A percentile compares a stretch with the other conserved stretches of the same genome.
Conservation (phyloP, 64 coral and sea anemone species). For the Dendronephthya gigantea region DNA sequence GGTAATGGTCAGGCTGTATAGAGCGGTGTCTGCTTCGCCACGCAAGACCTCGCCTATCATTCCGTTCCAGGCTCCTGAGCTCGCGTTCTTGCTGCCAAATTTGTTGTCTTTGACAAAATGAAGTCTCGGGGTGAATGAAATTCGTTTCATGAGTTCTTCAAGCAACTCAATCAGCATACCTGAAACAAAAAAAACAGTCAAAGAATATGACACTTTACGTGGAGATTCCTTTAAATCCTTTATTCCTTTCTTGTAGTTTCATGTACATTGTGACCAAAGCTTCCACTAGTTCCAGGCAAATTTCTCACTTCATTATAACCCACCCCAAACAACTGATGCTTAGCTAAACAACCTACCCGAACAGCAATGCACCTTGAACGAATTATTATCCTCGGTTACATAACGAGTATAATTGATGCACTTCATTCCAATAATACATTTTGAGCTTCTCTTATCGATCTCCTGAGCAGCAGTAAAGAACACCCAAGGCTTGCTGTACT, state of each 20-base stretch:
- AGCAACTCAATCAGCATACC: neutral
- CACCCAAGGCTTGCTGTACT: neutral
- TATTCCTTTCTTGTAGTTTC: no score
- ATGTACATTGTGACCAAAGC: no score
- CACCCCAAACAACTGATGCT: no score
- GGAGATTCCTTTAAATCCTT: no score
- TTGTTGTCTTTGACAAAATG: neutral
- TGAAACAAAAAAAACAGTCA: neutral
- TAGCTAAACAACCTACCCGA: neutral
- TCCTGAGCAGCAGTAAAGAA: neutral
- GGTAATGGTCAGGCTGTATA: neutral
- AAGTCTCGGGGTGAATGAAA: neutral
- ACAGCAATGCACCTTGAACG: neutral
- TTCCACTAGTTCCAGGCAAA: no score
- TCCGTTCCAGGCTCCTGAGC: neutral
- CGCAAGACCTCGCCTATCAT: neutral
- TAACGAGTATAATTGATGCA: neutral
- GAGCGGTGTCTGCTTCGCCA: neutral
- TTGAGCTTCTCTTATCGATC: neutral
- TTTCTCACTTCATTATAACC: no score
- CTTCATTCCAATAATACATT: neutral
- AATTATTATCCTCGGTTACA: neutral
- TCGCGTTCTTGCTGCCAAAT: neutral
- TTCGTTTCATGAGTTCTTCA: neutral
- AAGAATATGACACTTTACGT: neutral